Evolutionary conservation across 2,113 vertebrate genomes (phyloP).

Genomic region (Misgurnus mizolepis): DNA sequence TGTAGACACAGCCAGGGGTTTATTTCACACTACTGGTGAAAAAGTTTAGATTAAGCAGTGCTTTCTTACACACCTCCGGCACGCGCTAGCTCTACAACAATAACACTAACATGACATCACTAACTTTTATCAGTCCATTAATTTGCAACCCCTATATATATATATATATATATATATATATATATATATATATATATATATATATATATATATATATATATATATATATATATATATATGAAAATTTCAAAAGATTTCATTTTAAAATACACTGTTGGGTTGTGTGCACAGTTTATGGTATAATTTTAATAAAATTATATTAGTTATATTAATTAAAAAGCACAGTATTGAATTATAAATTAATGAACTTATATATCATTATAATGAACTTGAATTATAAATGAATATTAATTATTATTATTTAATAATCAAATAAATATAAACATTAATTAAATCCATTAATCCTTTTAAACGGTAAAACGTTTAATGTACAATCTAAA

Average conservation of each 20-base stretch:
- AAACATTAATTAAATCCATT: too few species aligned
- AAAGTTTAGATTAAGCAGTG: not conserved
- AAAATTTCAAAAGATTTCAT: not conserved
- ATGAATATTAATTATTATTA: too few species aligned
- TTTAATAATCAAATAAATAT: too few species aligned
- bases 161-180: too few species aligned
- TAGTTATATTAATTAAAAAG: too few species aligned
- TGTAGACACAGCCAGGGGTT: not conserved
- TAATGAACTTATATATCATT: too few species aligned
- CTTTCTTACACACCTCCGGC: not conserved
- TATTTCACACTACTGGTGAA: slow-evolving; percentile 6
- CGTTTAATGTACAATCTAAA: too few species aligned
- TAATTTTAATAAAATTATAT: too few species aligned
- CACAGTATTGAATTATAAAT: too few species aligned
- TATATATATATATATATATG: not conserved
- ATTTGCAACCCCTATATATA: not conserved
- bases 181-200: not conserved
- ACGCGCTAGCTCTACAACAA: not conserved
- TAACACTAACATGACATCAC: slow-evolving; percentile 8
- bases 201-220: too few species aligned
- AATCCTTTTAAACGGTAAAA: too few species aligned
- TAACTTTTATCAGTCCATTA: slow-evolving; percentile 5
- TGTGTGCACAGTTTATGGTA: not conserved
- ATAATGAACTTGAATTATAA: too few species aligned
- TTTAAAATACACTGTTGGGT: not conserved